These are phyloP conservation scores for Rhingia rostrata DNA, from an alignment of 2,888 invertebrate genomes.

Conservation along the genomic window DNA sequence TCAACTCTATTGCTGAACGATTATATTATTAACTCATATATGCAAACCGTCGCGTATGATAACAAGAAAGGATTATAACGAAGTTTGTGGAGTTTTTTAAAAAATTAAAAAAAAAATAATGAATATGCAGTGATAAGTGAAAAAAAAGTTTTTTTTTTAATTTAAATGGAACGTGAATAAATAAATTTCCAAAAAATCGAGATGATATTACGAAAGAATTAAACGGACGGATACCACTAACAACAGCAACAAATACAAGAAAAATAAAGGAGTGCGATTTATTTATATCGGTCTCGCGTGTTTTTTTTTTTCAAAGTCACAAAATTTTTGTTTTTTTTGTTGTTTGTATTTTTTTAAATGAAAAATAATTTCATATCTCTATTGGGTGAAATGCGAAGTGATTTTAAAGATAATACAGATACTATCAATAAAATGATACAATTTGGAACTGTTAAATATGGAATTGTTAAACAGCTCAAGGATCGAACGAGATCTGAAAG, in stretches of 20 bases:
- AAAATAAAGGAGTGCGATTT: constrained; percentile 37
- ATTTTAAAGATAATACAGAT: constrained; percentile 83
- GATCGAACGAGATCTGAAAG: constrained; percentile 82
- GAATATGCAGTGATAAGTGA: constrained; percentile 30
- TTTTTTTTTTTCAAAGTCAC: not conserved
- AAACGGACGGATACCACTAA: constrained; percentile 21
- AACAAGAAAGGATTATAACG: constrained; percentile 42
- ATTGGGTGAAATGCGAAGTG: constrained; percentile 83
- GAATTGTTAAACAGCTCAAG: constrained; percentile 84
- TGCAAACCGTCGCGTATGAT: constrained; percentile 58
- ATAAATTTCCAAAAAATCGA: constrained; percentile 44
- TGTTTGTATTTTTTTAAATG: constrained; percentile 77
- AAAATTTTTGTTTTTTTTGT: constrained; percentile 9
- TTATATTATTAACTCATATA: constrained; percentile 36
- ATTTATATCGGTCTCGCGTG: not conserved
- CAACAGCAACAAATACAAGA: not conserved
- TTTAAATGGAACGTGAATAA: constrained; percentile 49
- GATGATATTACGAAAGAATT: constrained; percentile 68
- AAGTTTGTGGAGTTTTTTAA: constrained; percentile 32
- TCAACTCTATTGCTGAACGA: not conserved
- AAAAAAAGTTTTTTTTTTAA: constrained; percentile 22
- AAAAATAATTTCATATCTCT: constrained; percentile 81
- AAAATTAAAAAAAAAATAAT: constrained; percentile 46
- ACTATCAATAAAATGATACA: constrained; percentile 85
- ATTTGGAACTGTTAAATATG: constrained; percentile 87